Evolutionary conservation across 2,888 invertebrate genomes (phyloP), one percentile per base, ranked within the genome.

Genomic region (Notocelia uddmanniana): DNA sequence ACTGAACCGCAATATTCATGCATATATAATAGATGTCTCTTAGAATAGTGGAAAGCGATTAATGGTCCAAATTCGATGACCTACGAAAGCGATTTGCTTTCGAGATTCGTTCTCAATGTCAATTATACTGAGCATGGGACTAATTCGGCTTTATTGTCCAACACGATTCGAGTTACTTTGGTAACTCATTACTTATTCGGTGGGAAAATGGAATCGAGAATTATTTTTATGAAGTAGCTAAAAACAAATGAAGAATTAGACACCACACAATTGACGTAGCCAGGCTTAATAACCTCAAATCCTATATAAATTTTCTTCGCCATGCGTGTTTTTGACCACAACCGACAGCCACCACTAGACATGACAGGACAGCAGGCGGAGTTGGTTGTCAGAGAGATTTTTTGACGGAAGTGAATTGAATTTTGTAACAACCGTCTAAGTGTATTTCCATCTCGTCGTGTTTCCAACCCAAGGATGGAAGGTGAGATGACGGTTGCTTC

Each of bases 81-180:
- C 54, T 54, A 64, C 15, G 52, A 64, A 64, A 64, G 64, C n/a
- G 10, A 64, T 34, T 55, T 19, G 34, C n/a, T 19, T 8, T 52
- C 26, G 63, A 18, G 21, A 64, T 54, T 69, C 48, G 26, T 55
- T 23, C 52, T 54, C 37, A 26, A 41, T 60, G 62, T 15, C 60
- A 62, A 69, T 62, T 62, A 69, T 19, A 62, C 18, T 19, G 26
- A 23, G 8, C 52, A 37, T 26, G 15, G 13, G 60, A 23, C 18
- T 52, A 50, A 45, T 41, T 62, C n/a, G 45, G 19, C 54, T 62
- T 62, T 62, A 55, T 62, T 62, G 69, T 60, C 19, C 52, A 54
- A 48, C 60, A 58, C 58, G 68, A 68, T 26, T 21, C 21, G 50
- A 19, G 34, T 68, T 58, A 68, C 68, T 48, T 21, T 50, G n/a